Evolutionary conservation across 2,113 vertebrate genomes (phyloP), one percentile per base, ranked within the genome.

Genomic region (Erinaceus europaeus): DNA sequence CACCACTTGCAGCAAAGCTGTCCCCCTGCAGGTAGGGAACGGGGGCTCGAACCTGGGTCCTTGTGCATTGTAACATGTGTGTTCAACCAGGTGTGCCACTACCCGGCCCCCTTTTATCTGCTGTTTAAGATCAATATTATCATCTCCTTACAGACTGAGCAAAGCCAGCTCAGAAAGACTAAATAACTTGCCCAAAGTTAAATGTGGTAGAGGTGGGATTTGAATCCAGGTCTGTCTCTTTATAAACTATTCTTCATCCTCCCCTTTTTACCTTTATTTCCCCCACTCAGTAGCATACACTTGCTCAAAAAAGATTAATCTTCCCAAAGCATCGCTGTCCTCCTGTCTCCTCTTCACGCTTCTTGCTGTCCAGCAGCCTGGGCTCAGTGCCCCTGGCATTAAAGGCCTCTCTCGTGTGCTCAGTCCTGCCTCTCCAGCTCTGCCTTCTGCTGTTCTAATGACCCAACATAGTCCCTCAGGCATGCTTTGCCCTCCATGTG

Each of bases 111-210:
- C 8, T 23, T 53, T n/a, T n/a, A n/a, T n/a, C n/a, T n/a, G n/a
- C n/a, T n/a, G n/a, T 57, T 77, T 77, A 79, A 83, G 73, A 53
- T 77, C 32, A 68, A 9, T 42, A 48, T 44, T 84, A 36, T 46
- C 53, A 34, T 44, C 68, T 90, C 48, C 69, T 83, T 80, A 50
- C n/a, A 92, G 53, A 85, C 29, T 59, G 46, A 32, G 42, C n/a
- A 78, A 93, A 38, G 38, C 50, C 68, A 67, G 12, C 32, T 75
- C 84, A 86, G 25, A 78, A 21, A 82, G 61, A 69, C 38, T 75
- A 65, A 55, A 20, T 89, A 40, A 82, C 48, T 73, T 86, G 79
- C 29, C 73, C 79, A 57, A 25, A 73, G 78, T 73, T 55, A 42
- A 34, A 5, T 21, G 12, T 46, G 32, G 20, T 71, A 85, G 61